Percentiles rank a stretch among this genome's conserved stretches.
These are phyloP conservation scores for Otolemur crassicaudatus DNA, from an alignment of 2,797 vertebrate species.

Conservation along the genomic window DNA sequence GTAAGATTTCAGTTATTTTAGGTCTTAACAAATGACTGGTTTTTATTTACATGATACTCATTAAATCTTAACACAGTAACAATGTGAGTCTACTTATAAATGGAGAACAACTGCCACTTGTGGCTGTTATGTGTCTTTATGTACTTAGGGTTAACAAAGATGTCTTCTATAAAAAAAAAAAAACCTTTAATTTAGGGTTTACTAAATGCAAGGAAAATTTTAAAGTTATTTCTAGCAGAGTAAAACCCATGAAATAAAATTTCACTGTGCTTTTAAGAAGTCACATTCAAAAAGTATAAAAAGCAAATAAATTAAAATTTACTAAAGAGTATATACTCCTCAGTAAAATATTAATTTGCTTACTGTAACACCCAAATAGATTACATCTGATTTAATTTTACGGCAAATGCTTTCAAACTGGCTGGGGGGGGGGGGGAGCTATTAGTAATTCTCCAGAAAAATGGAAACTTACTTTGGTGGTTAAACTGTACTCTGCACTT, in stretches of 20 bases:
- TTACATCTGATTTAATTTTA: conserved; percentile 46
- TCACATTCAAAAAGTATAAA: background rate
- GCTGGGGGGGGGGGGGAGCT: background rate
- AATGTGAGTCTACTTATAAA: background rate
- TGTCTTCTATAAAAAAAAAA: background rate
- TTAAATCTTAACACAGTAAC: background rate
- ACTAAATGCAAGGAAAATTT: conserved; percentile 4
- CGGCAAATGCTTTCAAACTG: background rate
- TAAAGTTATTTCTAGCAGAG: conserved; percentile 14
- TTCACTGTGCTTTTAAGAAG: conserved; percentile 45
- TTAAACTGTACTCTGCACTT: conserved; percentile 6
- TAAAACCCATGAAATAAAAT: background rate
- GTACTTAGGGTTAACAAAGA: background rate
- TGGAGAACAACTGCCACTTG: background rate
- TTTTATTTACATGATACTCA: background rate
- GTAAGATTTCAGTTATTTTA: background rate
- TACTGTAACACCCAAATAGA: conserved; percentile 29
- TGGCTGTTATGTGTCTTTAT: background rate
- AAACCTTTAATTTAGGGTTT: conserved; percentile 35
- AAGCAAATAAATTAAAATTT: conserved; percentile 22
- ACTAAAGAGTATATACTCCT: background rate
- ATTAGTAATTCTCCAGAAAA: background rate
- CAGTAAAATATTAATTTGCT: background rate
- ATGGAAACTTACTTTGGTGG: background rate
- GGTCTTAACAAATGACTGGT: conserved; percentile 2